Conservation (phyloP, 2,113 vertebrate species). For the Pomatorhinus ruficollis region DNA sequence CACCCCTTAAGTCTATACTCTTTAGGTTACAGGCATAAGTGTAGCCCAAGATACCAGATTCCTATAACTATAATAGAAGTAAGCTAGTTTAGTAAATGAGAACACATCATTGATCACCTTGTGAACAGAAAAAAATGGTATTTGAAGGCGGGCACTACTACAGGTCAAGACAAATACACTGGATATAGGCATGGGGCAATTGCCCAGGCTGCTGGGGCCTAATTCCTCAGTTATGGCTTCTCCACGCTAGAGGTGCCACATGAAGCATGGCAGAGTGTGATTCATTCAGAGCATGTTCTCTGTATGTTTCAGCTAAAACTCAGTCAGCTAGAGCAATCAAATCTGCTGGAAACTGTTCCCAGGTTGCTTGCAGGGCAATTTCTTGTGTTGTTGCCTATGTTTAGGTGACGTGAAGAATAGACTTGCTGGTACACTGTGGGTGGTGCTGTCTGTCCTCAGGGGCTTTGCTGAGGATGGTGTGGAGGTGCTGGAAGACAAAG, state of each 20-base stretch:
- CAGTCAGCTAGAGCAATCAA: not conserved
- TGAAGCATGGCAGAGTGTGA: not conserved
- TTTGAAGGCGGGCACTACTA: not conserved
- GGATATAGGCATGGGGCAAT: accelerated
- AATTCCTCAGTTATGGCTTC: not conserved
- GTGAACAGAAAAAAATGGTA: not conserved
- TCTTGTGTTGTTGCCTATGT: not conserved
- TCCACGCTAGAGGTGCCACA: not conserved
- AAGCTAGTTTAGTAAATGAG: not conserved
- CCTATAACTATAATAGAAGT: not conserved
- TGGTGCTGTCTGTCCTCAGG: not conserved
- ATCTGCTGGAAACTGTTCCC: not conserved
- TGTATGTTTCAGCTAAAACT: not conserved
- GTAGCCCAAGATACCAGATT: not conserved
- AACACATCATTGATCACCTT: not conserved
- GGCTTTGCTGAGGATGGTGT: not conserved
- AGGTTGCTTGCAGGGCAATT: not conserved
- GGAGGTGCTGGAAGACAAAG: not conserved
- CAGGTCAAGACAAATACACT: not conserved
- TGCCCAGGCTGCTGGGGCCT: not conserved
- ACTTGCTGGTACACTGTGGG: not conserved
- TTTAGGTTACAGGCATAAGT: not conserved
- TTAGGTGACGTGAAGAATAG: not conserved
- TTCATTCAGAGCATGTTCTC: not conserved
- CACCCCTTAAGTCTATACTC: not conserved